Percentiles rank a stretch among this genome's conserved stretches.
These are phyloP conservation scores for Standfussiana lucernea DNA, from an alignment of 2,888 invertebrate genomes.

Conservation along the genomic window DNA sequence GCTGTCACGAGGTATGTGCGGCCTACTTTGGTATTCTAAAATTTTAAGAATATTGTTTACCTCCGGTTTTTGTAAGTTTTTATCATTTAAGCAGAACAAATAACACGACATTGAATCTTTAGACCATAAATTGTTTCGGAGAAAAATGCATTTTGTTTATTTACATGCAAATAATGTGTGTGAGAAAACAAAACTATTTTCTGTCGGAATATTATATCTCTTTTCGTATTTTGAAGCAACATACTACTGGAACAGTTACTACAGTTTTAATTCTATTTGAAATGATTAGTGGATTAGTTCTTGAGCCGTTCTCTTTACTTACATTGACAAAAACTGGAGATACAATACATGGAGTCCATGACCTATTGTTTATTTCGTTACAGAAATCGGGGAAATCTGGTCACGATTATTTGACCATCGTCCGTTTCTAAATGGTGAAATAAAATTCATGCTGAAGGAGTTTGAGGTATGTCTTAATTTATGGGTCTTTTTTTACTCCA, in stretches of 20 bases:
- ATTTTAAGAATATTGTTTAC: conserved; percentile 48
- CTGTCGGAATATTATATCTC: not conserved
- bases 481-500: not conserved
- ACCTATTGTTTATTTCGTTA: conserved; percentile 65
- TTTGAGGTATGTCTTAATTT: conserved; percentile 93
- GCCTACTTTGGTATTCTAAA: conserved; percentile 55
- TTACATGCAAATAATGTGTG: not conserved
- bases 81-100: not conserved
- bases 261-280: not conserved
- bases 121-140: not conserved
- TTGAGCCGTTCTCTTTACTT: not conserved
- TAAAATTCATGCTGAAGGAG: conserved; percentile 95
- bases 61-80: conserved; percentile 19
- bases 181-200: conserved; percentile 5
- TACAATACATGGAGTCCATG: conserved; percentile 17
- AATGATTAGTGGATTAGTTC: not conserved
- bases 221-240: not conserved
- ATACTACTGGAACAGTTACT: not conserved
- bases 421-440: conserved; percentile 96
- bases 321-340: not conserved
- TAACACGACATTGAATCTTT: not conserved
- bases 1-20: conserved; percentile 87
- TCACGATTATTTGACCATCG: conserved; percentile 96
- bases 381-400: conserved; percentile 96
- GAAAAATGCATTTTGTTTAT: conserved; percentile 4